Percentiles rank a stretch among this genome's conserved stretches.
phyloP scores from a whole-genome alignment of 1,140 invertebrate genomes.

The Trichonephila clavipes region DNA sequence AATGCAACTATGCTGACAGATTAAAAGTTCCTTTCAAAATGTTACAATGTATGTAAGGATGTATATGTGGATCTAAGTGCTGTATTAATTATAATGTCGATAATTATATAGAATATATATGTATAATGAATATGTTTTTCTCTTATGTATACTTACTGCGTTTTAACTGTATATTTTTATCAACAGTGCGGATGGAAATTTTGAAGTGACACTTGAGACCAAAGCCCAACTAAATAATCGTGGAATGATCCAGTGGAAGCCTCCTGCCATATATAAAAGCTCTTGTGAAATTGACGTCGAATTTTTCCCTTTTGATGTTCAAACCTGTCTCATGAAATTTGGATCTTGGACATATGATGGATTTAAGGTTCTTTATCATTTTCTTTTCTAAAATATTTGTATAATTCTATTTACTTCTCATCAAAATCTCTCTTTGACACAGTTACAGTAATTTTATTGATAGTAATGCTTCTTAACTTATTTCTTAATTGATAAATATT shows the following conservation, averaged over 20 bases:
- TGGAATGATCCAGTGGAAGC: slow-evolving; percentile 85
- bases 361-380: slow-evolving; percentile 57
- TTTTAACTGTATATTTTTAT: no score
- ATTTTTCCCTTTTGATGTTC: slow-evolving; percentile 98
- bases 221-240: slow-evolving; percentile 96
- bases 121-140: no score
- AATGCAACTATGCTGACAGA: no score
- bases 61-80: no score
- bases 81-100: no score
- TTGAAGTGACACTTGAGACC: slow-evolving; percentile 98
- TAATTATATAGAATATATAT: no score
- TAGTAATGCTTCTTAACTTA: neutral
- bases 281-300: slow-evolving; percentile 98
- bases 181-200: slow-evolving; percentile 96
- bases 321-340: slow-evolving; percentile 95
- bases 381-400: neutral
- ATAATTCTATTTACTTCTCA: neutral
- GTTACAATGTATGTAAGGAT: no score
- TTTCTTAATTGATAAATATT: neutral
- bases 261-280: slow-evolving; percentile 97
- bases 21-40: no score
- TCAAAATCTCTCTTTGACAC: no score
- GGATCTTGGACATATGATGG: slow-evolving; percentile 97
- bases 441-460: no score
- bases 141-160: no score